Conservation (phyloP, 2,797 vertebrate species). For the Galago senegalensis region DNA sequence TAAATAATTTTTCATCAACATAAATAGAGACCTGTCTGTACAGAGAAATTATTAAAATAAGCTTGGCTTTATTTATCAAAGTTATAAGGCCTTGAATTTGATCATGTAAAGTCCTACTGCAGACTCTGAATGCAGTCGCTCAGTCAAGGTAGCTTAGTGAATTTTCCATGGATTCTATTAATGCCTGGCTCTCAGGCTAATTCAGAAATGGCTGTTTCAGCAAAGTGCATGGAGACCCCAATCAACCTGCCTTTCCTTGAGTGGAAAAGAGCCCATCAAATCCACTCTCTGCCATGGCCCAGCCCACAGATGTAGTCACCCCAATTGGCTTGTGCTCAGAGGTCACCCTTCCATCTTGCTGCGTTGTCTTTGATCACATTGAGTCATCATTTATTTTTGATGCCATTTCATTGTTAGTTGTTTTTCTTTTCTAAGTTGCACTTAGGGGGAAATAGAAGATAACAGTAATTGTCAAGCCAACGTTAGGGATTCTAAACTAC, state of each 20-base stretch:
- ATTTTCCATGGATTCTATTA: background rate
- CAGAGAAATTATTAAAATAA: background rate
- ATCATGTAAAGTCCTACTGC: background rate
- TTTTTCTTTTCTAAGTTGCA: slow-evolving; percentile 68
- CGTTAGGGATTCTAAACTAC: background rate
- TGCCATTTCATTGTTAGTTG: slow-evolving; percentile 43
- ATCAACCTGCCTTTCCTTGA: background rate
- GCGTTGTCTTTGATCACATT: slow-evolving; percentile 59
- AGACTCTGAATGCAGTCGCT: background rate
- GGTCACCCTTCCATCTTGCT: background rate
- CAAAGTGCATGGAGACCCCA: background rate
- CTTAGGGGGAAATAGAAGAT: slow-evolving; percentile 54
- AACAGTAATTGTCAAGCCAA: slow-evolving; percentile 19
- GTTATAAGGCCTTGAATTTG: background rate
- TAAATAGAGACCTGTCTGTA: background rate
- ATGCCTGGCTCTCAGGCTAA: background rate
- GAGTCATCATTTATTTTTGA: background rate
- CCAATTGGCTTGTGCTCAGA: slow-evolving; percentile 26
- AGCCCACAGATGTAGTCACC: background rate
- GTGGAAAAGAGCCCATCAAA: background rate
- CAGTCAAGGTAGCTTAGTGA: background rate
- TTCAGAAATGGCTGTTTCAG: background rate
- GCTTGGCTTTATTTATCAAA: slow-evolving; percentile 20
- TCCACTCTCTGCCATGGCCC: background rate
- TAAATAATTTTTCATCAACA: background rate